phyloP scores from a whole-genome alignment of 2,797 vertebrate genomes.

The Channallabes apus region DNA sequence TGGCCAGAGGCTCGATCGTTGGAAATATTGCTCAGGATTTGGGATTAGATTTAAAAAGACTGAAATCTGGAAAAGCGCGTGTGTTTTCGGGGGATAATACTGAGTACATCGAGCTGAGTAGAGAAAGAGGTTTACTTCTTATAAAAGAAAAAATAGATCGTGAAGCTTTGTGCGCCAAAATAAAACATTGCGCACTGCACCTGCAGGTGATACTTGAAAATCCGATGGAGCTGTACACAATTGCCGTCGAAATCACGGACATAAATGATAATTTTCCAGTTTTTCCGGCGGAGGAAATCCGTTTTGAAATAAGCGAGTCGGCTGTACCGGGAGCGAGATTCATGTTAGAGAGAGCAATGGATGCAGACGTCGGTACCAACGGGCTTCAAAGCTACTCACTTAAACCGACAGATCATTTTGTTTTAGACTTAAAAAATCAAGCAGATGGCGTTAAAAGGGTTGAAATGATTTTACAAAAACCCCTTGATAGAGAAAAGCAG shows the following conservation, averaged over 20 bases:
- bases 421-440: conserved; percentile 65
- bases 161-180: conserved; percentile 37
- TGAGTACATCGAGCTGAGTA: conserved; percentile 47
- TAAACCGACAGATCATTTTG: conserved; percentile 64
- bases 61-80: conserved; percentile 45
- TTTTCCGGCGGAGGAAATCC: conserved; percentile 41
- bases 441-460: conserved; percentile 67
- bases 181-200: conserved; percentile 37
- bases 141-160: conserved; percentile 52
- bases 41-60: conserved; percentile 42
- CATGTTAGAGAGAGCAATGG: conserved; percentile 47
- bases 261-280: conserved; percentile 49
- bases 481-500: conserved; percentile 64
- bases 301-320: conserved; percentile 48
- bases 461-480: conserved; percentile 67
- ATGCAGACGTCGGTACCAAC: conserved; percentile 51
- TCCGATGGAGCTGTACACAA: conserved; percentile 39
- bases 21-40: conserved; percentile 51
- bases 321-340: conserved; percentile 46
- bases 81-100: conserved; percentile 36
- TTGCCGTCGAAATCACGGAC: conserved; percentile 47
- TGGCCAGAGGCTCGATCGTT: conserved; percentile 42
- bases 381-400: conserved; percentile 48
- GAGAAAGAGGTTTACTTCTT: conserved; percentile 41
- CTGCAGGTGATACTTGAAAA: conserved; percentile 46